These are phyloP conservation scores for Anthophora plumipes DNA, from an alignment of 2,888 invertebrate genomes.

Conservation along the genomic window DNA sequence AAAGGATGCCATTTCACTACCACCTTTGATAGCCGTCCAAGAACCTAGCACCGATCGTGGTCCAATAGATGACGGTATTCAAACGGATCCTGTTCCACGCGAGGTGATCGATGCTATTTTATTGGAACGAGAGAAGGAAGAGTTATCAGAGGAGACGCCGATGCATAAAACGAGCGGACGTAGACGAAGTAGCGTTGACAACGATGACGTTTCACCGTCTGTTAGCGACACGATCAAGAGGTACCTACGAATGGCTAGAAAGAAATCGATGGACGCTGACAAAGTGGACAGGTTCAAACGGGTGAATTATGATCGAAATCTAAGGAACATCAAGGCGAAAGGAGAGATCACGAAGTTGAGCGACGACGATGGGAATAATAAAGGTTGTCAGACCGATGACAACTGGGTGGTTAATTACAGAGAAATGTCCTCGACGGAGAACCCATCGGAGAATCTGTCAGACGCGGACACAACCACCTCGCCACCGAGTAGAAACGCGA, in stretches of 20 bases:
- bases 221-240: conserved; percentile 95
- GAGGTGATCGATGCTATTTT: conserved; percentile 85
- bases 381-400: conserved; percentile 92
- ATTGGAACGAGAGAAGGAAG: conserved; percentile 85
- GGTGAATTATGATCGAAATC: conserved; percentile 94
- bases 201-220: conserved; percentile 94
- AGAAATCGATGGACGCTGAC: conserved; percentile 93
- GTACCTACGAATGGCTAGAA: conserved; percentile 94
- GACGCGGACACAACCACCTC: conserved; percentile 82
- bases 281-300: conserved; percentile 93
- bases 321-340: conserved; percentile 93
- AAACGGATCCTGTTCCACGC: conserved; percentile 88
- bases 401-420: conserved; percentile 89
- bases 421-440: conserved; percentile 84
- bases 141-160: conserved; percentile 79
- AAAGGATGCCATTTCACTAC: conserved; percentile 85
- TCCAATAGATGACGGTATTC: conserved; percentile 86
- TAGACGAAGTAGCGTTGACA: conserved; percentile 92
- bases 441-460: conserved; percentile 79
- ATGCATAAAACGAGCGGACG: conserved; percentile 84
- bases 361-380: conserved; percentile 91
- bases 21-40: conserved; percentile 89
- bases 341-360: conserved; percentile 90
- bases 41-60: conserved; percentile 86
- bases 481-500: conserved; percentile 85